These are phyloP conservation scores for Ryuthela nishihirai DNA, from an alignment of 2,888 invertebrate species.

Conservation along the genomic window DNA sequence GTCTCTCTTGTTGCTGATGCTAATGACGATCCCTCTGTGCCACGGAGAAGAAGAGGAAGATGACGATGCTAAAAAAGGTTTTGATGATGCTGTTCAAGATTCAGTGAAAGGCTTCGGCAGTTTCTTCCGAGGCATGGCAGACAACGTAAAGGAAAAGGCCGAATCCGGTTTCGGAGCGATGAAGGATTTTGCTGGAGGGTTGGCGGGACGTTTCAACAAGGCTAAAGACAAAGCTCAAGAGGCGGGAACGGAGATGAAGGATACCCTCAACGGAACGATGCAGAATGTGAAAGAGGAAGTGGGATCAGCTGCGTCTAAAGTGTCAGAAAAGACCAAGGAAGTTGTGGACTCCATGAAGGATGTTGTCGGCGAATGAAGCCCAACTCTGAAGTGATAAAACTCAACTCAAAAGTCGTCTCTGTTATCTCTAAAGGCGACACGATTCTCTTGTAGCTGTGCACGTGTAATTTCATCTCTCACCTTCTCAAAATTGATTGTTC, in stretches of 20 bases:
- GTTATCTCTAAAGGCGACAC: too few species aligned
- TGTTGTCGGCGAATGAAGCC: too few species aligned
- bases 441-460: too few species aligned
- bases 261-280: conserved; percentile 7
- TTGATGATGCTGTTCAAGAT: too few species aligned
- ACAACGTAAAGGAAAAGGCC: conserved; percentile 9
- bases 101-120: too few species aligned
- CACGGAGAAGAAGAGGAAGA: too few species aligned
- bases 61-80: too few species aligned
- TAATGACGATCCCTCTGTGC: too few species aligned
- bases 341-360: conserved; percentile 4
- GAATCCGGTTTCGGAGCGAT: conserved; percentile 4
- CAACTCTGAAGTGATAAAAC: too few species aligned
- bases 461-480: too few species aligned
- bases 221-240: conserved; percentile 17
- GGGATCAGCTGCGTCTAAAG: conserved; percentile 20
- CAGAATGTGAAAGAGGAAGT: conserved; percentile 16
- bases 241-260: conserved; percentile 15
- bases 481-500: not conserved
- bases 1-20: too few species aligned
- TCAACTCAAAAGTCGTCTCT: too few species aligned
- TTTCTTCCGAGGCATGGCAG: not conserved
- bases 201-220: conserved; percentile 6
- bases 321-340: conserved; percentile 11
- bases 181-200: conserved; percentile 6